A percentile compares a stretch with the other conserved stretches of the same genome.
Conservation (phyloP, 2,888 invertebrate genomes). For the Eupithecia tripunctaria region DNA sequence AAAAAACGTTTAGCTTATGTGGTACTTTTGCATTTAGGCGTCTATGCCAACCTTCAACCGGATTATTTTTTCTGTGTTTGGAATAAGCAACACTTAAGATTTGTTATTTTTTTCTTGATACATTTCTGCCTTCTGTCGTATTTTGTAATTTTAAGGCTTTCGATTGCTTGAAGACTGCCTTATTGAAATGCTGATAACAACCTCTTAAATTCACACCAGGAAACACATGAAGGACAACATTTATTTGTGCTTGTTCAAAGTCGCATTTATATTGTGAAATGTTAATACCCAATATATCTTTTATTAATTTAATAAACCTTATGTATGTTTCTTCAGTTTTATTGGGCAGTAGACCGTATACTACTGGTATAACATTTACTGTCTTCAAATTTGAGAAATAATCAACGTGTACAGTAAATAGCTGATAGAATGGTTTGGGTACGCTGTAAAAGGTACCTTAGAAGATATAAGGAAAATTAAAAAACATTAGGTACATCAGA, state of each 20-base stretch:
- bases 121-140: slow-evolving; percentile 11
- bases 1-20: slow-evolving; percentile 15
- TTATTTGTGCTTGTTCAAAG: slow-evolving; percentile 23
- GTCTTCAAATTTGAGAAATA: slow-evolving; percentile 22
- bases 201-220: slow-evolving; percentile 32
- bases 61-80: slow-evolving; percentile 29
- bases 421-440: slow-evolving; percentile 22
- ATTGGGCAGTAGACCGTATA: slow-evolving; percentile 20
- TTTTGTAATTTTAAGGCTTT: slow-evolving; percentile 12
- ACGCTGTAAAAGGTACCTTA: slow-evolving; percentile 25
- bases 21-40: slow-evolving; percentile 30
- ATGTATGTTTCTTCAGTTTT: slow-evolving; percentile 20
- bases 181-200: slow-evolving; percentile 36
- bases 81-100: slow-evolving; percentile 9
- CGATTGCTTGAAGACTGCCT: slow-evolving; percentile 16
- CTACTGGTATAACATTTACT: slow-evolving; percentile 21
- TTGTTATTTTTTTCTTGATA: slow-evolving; percentile 23
- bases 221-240: slow-evolving; percentile 30
- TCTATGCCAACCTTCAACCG: slow-evolving; percentile 32
- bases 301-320: slow-evolving; percentile 19
- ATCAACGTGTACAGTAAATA: slow-evolving; percentile 21
- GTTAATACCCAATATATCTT: slow-evolving; percentile 19
- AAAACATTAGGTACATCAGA: too few species aligned
- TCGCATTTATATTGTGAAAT: slow-evolving; percentile 21
- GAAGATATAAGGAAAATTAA: too few species aligned